Percentiles rank a stretch among this genome's conserved stretches.
These are phyloP conservation scores for Aix galericulata DNA, from an alignment of 2,113 vertebrate species.

Conservation along the genomic window DNA sequence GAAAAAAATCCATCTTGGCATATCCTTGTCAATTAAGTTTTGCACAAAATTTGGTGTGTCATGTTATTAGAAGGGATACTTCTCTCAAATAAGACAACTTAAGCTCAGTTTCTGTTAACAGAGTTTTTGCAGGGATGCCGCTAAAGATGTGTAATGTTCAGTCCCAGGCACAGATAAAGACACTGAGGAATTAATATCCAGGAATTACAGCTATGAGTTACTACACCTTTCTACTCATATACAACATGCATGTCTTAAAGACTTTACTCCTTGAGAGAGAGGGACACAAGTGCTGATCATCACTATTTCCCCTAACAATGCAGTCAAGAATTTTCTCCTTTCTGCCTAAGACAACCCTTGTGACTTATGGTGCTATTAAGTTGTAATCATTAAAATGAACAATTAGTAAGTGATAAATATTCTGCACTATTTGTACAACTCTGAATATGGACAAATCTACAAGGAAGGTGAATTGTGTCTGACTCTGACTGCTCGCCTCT, in stretches of 20 bases:
- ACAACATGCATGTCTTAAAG: not conserved
- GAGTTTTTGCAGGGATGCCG: not conserved
- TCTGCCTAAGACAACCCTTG: not conserved
- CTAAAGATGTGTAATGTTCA: not conserved
- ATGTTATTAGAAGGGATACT: not conserved
- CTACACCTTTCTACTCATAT: not conserved
- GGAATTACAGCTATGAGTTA: not conserved
- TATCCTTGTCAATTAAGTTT: not conserved
- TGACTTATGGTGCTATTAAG: not conserved
- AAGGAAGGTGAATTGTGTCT: not conserved
- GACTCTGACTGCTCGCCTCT: not conserved
- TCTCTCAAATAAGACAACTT: not conserved
- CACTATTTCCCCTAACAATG: not conserved
- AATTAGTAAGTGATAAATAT: slow-evolving; percentile 1
- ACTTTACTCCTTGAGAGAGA: not conserved
- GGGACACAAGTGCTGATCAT: not conserved
- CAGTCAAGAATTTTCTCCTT: not conserved
- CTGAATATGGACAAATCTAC: not conserved
- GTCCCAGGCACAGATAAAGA: not conserved
- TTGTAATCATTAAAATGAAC: not conserved
- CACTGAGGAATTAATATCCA: rapidly evolving
- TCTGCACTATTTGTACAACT: slow-evolving; percentile 3
- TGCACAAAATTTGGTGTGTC: not conserved
- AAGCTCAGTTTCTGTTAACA: not conserved
- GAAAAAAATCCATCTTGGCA: not conserved